Evolutionary conservation across 2,888 invertebrate genomes (phyloP).

Genomic region (Philopedon plagiatum): DNA sequence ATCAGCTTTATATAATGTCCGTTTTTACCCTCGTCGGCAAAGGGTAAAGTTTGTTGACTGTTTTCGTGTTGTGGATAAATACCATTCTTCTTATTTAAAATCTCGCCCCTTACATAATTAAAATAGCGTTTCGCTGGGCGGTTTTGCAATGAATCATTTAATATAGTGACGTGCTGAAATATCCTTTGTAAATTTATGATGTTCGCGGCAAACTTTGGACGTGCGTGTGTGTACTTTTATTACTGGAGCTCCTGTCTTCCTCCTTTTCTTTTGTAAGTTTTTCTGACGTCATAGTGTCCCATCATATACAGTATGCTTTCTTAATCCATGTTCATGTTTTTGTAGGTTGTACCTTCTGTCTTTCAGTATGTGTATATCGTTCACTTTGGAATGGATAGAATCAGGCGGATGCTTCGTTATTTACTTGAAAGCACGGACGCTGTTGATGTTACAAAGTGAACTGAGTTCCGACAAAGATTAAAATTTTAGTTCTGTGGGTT

Average conservation of each 20-base stretch:
- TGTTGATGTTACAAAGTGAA: too few species aligned
- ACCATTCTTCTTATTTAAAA: constrained; percentile 31
- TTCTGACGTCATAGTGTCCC: too few species aligned
- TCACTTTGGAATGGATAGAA: too few species aligned
- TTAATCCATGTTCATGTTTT: too few species aligned
- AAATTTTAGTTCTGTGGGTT: too few species aligned
- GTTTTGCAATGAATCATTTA: constrained; percentile 21
- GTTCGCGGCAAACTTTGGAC: neutral
- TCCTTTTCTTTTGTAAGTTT: too few species aligned
- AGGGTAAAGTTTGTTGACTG: constrained; percentile 19
- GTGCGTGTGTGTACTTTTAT: neutral
- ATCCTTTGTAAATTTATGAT: constrained; percentile 12
- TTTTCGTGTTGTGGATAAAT: constrained; percentile 16
- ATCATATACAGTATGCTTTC: too few species aligned
- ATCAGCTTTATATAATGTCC: constrained; percentile 14
- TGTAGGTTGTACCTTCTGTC: too few species aligned
- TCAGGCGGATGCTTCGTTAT: too few species aligned
- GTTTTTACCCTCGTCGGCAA: constrained; percentile 19
- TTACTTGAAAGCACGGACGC: too few species aligned
- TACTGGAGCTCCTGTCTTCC: neutral
- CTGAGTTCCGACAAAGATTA: too few species aligned
- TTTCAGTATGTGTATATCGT: too few species aligned
- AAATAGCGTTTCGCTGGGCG: constrained; percentile 11
- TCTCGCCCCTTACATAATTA: constrained; percentile 21
- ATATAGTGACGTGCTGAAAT: constrained; percentile 18